Evolutionary conservation across 2,113 vertebrate species (phyloP), one percentile per base, ranked within the genome.

Genomic region (Tragelaphus buxtoni): DNA sequence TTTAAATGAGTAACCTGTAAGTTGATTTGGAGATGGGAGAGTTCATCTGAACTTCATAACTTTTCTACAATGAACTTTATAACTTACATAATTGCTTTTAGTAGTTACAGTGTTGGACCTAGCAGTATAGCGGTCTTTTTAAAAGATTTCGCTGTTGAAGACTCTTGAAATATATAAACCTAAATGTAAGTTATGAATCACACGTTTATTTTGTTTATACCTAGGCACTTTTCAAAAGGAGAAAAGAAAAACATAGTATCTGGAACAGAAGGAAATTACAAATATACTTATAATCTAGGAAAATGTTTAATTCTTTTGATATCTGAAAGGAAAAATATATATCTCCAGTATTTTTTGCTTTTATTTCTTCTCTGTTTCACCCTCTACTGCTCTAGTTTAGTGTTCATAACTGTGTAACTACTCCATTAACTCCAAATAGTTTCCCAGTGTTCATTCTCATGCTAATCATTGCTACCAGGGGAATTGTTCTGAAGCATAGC

Each of bases 231-330:
- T 90, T 55, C 20, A 61, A 79, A 92, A 87, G 89, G 53, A 91
- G 17, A 72, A 85, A 79, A 84, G 58, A 77, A 93, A 90, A 58
- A 12, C 80, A 39, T 83, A 88, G 7, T 97, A 60, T 94, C 83
- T 96, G 63, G 51, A 91, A 74, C 39, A 93, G 90, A 92, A 96
- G 69, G 32, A 91, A 95, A 83, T 61, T 95, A 60, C 2, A 35
- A 81, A 65, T 82, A 85, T 51, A 88, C 47, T 96, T 96, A 45
- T 28, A 93, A 12, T 51, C 45, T 95, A 89, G 79, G 56, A 49
- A 96, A 88, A 47, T 77, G 32, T 47, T 79, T 32, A 94, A 56
- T 16, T 42, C 86, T 51, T 91, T 32, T 93, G 35, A 72, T 74
- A 89, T 14, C 63, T 86, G 60, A 84, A 97, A 90, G 51, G 16